Base-by-base conservation (phyloP, 2,113 vertebrate species). In the Scortum barcoo region DNA sequence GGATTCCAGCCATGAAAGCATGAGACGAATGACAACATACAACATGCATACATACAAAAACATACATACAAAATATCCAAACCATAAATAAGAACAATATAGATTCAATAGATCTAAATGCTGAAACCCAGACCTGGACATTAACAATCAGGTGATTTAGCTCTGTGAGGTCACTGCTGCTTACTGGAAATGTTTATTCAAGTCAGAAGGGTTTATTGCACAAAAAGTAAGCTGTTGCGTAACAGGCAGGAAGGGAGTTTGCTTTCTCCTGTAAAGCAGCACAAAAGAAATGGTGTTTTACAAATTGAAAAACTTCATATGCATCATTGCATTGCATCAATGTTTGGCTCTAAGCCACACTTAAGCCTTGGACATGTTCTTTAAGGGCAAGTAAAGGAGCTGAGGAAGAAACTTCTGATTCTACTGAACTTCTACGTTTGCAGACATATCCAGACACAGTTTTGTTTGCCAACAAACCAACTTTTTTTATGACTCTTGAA, bases 151-250 rank as follows among this genome's bases (percentile, higher is more conserved):
- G 28, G 28, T 42, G 38, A 53, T 66, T 58, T 76, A 17, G 30
- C 2, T 50, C 63, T 22, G 11, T n/a, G 7, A 71, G 40, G 5
- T 14, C 11, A 1, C 5, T 10, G 1, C 51, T 66, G 28, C 48
- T 17, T 53, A 12, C 53, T 54, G 33, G 19, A 63, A 65, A 86
- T 66, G 16, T 61, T 61, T 72, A 54, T 56, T 72, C 11, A 66
- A 66, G 33, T 63, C 56, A 44, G 38, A 69, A 76, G 20, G 30
- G 40, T 72, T 80, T 62, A 58, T 78, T 81, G 40, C 50, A 69
- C 57, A 81, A 60, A 78, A 78, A 62, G 72, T 62, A 28, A 13
- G 28, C 28, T 63, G 67, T 90, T 88, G 80, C 53, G 30, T 20
- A 85, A 85, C 46, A 70, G 72, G n/a, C 44, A 74, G 58, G 60